phyloP scores from a whole-genome alignment of 2,113 vertebrate species.

The Hippopotamus amphibius region DNA sequence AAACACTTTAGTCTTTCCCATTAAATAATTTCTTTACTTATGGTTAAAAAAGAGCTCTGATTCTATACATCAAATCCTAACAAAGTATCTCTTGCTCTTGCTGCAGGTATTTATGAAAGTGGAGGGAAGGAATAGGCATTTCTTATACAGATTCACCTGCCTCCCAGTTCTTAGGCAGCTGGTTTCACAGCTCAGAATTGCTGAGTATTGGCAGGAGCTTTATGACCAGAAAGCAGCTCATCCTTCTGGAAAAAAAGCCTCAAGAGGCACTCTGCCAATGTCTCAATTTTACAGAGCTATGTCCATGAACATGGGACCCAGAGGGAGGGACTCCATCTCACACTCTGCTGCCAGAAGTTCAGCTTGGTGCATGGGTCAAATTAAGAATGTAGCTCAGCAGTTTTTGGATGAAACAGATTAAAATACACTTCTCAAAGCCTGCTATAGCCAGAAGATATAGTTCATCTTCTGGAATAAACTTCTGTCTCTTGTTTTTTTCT shows the following conservation, averaged over 20 bases:
- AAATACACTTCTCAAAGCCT: background rate
- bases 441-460: background rate
- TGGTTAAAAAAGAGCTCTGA: background rate
- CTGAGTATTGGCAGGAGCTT: background rate
- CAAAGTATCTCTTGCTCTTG: background rate
- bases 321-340: background rate
- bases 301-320: background rate
- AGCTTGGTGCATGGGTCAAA: fast-evolving
- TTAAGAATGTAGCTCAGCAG: background rate
- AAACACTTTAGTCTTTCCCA: background rate
- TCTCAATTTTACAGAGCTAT: no score
- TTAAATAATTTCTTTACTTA: background rate
- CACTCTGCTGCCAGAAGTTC: fast-evolving
- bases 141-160: no score
- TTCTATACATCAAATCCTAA: background rate
- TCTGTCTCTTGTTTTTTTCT: background rate
- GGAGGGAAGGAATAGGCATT: background rate
- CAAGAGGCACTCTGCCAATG: background rate
- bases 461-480: background rate
- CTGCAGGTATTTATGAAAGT: background rate
- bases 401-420: background rate
- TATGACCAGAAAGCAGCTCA: background rate
- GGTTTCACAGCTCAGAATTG: background rate
- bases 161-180: background rate
- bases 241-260: background rate